These are phyloP conservation scores for Vanessa atalanta DNA, from an alignment of 1,140 invertebrate genomes.

Conservation along the genomic window DNA sequence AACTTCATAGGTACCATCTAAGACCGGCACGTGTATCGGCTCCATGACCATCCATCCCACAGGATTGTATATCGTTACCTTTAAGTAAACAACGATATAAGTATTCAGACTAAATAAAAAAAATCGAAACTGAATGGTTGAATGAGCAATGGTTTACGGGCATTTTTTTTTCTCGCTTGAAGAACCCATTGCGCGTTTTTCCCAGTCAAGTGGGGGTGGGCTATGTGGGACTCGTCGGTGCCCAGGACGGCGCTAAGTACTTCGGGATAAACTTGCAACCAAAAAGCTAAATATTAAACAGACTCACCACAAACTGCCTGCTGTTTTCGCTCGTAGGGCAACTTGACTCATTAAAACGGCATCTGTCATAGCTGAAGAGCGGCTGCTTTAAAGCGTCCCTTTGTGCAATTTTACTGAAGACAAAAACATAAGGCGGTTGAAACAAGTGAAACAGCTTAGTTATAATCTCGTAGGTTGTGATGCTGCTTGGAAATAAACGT, in stretches of 20 bases:
- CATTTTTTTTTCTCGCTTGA: too few species aligned
- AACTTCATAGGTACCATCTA: conserved; percentile 35
- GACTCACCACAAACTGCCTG: conserved; percentile 82
- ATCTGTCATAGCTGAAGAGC: conserved; percentile 50
- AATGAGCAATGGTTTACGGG: too few species aligned
- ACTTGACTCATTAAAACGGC: conserved; percentile 63
- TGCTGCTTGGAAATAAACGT: too few species aligned
- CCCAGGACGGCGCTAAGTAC: too few species aligned
- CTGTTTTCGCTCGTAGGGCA: conserved; percentile 82
- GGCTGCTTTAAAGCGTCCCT: conserved; percentile 35
- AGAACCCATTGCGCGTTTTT: too few species aligned
- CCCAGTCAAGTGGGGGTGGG: too few species aligned
- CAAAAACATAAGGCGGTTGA: not conserved
- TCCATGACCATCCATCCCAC: conserved; percentile 83
- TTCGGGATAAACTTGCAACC: too few species aligned
- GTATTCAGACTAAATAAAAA: too few species aligned
- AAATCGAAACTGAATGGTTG: too few species aligned
- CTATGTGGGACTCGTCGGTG: too few species aligned
- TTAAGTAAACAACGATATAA: not conserved
- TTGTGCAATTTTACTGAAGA: conserved; percentile 55
- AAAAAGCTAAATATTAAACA: not conserved
- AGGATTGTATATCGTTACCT: conserved; percentile 90
- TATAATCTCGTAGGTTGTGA: too few species aligned
- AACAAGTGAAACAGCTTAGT: too few species aligned
- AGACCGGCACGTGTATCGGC: conserved; percentile 87